Percentiles rank a stretch among this genome's conserved stretches.
phyloP scores from a whole-genome alignment of 1,140 invertebrate species.

The Drosophila melanogaster region DNA sequence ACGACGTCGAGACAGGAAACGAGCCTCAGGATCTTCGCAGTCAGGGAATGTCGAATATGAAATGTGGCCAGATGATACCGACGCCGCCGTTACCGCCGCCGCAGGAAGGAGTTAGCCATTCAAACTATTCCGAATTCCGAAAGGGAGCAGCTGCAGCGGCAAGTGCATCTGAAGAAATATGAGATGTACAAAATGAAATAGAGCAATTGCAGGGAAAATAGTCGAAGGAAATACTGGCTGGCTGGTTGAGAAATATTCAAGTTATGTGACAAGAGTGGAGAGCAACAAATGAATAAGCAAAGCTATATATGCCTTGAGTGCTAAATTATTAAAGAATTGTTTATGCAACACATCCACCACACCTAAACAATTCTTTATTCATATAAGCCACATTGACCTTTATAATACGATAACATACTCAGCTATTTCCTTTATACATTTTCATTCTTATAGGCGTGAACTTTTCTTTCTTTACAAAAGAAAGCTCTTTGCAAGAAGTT shows the following conservation, averaged over 20 bases:
- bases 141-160: slow-evolving; percentile 29
- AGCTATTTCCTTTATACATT: too few species aligned
- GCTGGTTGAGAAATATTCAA: slow-evolving; percentile 5
- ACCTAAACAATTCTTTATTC: too few species aligned
- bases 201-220: slow-evolving; percentile 46
- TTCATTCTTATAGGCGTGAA: neutral
- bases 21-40: slow-evolving; percentile 26
- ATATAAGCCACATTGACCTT: too few species aligned
- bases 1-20: slow-evolving; percentile 48
- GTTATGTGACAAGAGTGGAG: slow-evolving; percentile 20
- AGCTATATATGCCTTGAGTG: neutral
- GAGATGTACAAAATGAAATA: slow-evolving; percentile 54
- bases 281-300: neutral
- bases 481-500: too few species aligned
- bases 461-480: neutral
- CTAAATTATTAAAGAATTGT: neutral
- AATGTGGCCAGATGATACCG: slow-evolving; percentile 69
- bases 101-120: slow-evolving; percentile 42
- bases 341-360: too few species aligned
- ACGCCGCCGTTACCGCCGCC: slow-evolving; percentile 39
- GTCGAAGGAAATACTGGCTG: neutral
- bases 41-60: slow-evolving; percentile 66
- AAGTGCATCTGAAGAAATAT: slow-evolving; percentile 35
- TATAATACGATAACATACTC: too few species aligned
- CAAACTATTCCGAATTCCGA: slow-evolving; percentile 15